Base-by-base conservation (phyloP, 1,140 invertebrate species). In the Maconellicoccus hirsutus region DNA sequence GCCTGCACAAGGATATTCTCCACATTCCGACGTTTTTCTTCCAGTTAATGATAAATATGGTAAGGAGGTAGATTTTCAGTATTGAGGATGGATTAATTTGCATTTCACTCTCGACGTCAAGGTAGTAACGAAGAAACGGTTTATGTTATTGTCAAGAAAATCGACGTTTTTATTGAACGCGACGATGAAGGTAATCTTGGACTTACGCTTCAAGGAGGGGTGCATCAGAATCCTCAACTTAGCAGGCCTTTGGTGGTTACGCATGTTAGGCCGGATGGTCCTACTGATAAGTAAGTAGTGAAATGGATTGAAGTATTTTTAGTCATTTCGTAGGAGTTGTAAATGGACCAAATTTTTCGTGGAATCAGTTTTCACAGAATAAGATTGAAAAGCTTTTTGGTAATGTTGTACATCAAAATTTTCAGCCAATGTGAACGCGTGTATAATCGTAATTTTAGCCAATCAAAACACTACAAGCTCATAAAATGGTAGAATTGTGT, bases 141-240 rank as follows among this genome's bases (percentile, higher is more conserved):
- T 10, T 70, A 70, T 42, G 72, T 72, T 12, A 72, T 42, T 10
- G 59, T 66, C 23, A 74, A 75, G 23, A 59, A 73, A 12, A 75
- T 74, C 12, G 73, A 74, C 22, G 74, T 77, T 7, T 72, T 73
- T 22, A 73, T 77, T 0, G 74, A 76, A 71, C 72, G 76, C 12
- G 76, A 76, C 59, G 89, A 93, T 61, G 87, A 86, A 63, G 90
- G 90, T 1, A 93, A 92, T 52, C 85, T 95, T 69, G 94, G 94
- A 0, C 87, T 98, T 38, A 96, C 92, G 1, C 81, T 97, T 23
- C 81, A 94, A 26, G 91, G 91, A 0, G 94, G 94, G 1, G 85
- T 86, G 25, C 82, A 86, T 71, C 82, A 82, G 1, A 72, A 86
- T 26, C 79, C 81, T 29, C 72, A 75, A 22, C 86, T 83, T 79